phyloP scores from a whole-genome alignment of 2,113 vertebrate genomes.

The Ceuthmochares aereus region DNA sequence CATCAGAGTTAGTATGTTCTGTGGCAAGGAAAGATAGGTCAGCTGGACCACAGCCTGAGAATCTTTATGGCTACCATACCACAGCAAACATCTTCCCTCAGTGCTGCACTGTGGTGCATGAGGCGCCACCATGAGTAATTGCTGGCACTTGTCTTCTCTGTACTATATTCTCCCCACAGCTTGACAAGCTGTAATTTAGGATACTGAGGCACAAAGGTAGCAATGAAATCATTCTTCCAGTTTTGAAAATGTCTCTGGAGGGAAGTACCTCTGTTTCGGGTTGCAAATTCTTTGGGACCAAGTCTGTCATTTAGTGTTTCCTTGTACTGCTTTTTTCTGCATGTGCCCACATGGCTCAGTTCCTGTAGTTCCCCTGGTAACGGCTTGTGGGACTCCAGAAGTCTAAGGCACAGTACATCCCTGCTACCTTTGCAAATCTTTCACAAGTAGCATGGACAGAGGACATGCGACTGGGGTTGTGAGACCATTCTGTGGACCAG shows the following conservation, averaged over 20 bases:
- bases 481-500: neutral
- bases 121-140: neutral
- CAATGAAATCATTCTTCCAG: neutral
- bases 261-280: neutral
- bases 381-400: neutral
- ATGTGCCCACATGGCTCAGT: neutral
- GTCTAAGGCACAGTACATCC: neutral
- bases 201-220: neutral
- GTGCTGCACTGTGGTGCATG: neutral
- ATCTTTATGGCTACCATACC: neutral
- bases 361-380: too few relatives aligned
- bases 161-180: neutral
- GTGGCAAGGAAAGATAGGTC: neutral
- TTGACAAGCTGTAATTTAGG: neutral
- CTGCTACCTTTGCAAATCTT: neutral
- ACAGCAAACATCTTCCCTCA: too few relatives aligned
- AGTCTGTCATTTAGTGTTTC: neutral
- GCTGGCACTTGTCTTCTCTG: neutral
- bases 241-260: neutral
- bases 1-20: neutral
- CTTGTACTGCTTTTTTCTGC: neutral
- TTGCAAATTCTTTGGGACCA: neutral
- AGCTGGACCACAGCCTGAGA: neutral
- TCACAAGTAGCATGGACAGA: fast-evolving
- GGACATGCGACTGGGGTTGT: neutral